A percentile compares a stretch with the other conserved stretches of the same genome.
These are phyloP conservation scores for Galleria mellonella DNA, from an alignment of 1,140 invertebrate genomes.

Conservation along the genomic window DNA sequence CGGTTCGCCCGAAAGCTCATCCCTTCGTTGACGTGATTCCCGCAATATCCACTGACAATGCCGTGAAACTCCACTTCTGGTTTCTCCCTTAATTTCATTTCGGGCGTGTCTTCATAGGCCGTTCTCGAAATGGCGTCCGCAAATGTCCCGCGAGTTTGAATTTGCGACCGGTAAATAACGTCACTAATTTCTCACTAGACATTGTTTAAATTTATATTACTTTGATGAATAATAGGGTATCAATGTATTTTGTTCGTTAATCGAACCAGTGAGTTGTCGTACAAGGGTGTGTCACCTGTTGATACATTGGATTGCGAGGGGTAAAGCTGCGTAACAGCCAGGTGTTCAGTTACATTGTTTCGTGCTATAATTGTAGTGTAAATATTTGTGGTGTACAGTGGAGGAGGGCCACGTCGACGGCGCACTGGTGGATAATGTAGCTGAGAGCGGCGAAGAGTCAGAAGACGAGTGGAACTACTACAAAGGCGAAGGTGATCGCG, in stretches of 20 bases:
- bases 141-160: slow-evolving; percentile 60
- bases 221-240: no score
- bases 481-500: slow-evolving; percentile 76
- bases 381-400: slow-evolving; percentile 48
- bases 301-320: slow-evolving; percentile 22
- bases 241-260: no score
- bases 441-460: slow-evolving; percentile 82
- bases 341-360: slow-evolving; percentile 17
- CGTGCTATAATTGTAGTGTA: slow-evolving; percentile 11
- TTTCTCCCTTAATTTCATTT: slow-evolving; percentile 10
- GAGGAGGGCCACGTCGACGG: slow-evolving; percentile 60
- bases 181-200: slow-evolving; percentile 5
- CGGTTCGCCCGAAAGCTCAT: slow-evolving; percentile 56
- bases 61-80: slow-evolving; percentile 14
- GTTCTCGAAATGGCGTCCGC: slow-evolving; percentile 67
- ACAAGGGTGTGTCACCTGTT: slow-evolving; percentile 69
- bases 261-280: slow-evolving; percentile 6
- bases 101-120: slow-evolving; percentile 57
- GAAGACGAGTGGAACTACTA: slow-evolving; percentile 88
- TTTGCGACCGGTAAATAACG: slow-evolving; percentile 64
- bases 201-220: no score
- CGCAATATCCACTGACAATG: slow-evolving; percentile 35
- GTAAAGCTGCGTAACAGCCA: slow-evolving; percentile 29
- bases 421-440: slow-evolving; percentile 80
- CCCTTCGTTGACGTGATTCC: slow-evolving; percentile 47